A percentile compares a stretch with the other conserved stretches of the same genome.
Evolutionary conservation across 2,888 invertebrate species (phyloP).

Genomic region (Coelogynopora nodosa): DNA sequence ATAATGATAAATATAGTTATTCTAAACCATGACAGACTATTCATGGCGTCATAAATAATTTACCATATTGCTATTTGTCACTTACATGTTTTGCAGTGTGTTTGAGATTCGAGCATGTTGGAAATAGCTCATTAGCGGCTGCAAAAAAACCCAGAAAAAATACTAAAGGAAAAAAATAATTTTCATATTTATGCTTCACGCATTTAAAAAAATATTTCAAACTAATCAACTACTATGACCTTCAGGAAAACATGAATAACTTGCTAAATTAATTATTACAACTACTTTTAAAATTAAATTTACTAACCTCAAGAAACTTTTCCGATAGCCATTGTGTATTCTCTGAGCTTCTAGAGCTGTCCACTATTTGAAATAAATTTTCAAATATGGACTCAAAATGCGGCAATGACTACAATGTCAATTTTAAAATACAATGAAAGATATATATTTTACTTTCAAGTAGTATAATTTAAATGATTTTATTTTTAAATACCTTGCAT

Average conservation of each 20-base stretch:
- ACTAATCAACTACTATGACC: no score
- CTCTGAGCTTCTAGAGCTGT: not conserved
- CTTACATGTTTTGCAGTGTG: not conserved
- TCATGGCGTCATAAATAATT: no score
- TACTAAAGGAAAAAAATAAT: not conserved
- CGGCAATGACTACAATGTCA: not conserved
- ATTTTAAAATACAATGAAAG: not conserved
- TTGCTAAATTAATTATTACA: not conserved
- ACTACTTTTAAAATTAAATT: not conserved
- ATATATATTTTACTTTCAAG: not conserved
- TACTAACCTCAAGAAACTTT: not conserved
- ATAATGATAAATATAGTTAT: no score
- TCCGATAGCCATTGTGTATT: not conserved
- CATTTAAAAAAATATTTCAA: no score
- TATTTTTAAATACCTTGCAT: not conserved
- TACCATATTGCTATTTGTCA: no score
- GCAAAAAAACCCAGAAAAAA: not conserved
- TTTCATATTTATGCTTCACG: no score
- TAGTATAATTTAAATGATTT: not conserved
- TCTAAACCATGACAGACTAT: no score
- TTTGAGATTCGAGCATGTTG: not conserved
- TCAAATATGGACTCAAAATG: not conserved
- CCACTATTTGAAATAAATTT: not conserved
- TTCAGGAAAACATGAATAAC: not conserved
- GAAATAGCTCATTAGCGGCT: not conserved